These are phyloP conservation scores for Proisotoma minuta DNA, from an alignment of 2,888 invertebrate species.

Conservation along the genomic window DNA sequence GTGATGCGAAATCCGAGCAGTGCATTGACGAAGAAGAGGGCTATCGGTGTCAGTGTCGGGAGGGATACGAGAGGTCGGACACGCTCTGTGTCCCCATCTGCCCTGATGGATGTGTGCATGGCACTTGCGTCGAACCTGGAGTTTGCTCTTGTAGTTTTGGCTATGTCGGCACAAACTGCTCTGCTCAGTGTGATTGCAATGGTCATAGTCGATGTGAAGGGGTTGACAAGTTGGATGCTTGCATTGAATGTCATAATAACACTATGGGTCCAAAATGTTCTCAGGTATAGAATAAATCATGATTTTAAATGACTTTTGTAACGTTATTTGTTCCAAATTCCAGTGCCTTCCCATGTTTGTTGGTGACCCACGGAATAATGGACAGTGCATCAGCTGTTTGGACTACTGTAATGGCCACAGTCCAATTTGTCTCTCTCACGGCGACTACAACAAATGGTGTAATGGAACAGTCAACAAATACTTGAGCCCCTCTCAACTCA, in stretches of 20 bases:
- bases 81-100: slow-evolving; percentile 70
- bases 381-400: slow-evolving; percentile 78
- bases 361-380: slow-evolving; percentile 79
- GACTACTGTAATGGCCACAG: slow-evolving; percentile 88
- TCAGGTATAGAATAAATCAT: too few relatives aligned
- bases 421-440: slow-evolving; percentile 64
- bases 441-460: slow-evolving; percentile 45
- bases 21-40: slow-evolving; percentile 76
- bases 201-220: slow-evolving; percentile 89
- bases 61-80: slow-evolving; percentile 37
- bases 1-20: slow-evolving; percentile 77
- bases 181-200: slow-evolving; percentile 89
- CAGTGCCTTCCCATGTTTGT: slow-evolving; percentile 88
- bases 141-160: slow-evolving; percentile 88
- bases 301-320: too few relatives aligned
- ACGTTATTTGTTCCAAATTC: too few relatives aligned
- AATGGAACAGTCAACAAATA: slow-evolving; percentile 16
- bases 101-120: slow-evolving; percentile 78
- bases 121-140: slow-evolving; percentile 74
- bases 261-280: slow-evolving; percentile 91
- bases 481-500: slow-evolving; percentile 7
- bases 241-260: slow-evolving; percentile 81
- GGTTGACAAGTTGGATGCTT: slow-evolving; percentile 74
- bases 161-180: slow-evolving; percentile 89
- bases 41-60: slow-evolving; percentile 73